Evolutionary conservation across 2,113 vertebrate genomes (phyloP), one percentile per base, ranked within the genome.

Genomic region (Xenus cinereus): DNA sequence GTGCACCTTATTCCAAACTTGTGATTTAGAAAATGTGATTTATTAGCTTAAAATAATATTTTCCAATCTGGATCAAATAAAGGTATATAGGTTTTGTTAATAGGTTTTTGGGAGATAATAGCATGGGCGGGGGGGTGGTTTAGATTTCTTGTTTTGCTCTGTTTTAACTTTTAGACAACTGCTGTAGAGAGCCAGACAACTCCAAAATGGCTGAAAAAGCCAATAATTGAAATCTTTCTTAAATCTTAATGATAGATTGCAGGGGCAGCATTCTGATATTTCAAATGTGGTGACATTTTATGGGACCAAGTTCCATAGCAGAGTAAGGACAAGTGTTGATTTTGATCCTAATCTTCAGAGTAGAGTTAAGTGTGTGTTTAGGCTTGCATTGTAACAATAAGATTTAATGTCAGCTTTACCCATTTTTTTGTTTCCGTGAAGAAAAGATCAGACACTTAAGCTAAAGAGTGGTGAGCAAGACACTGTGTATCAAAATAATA

Each of bases 1-100:
- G n/a, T 95, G 92, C 93, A 97, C 94, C 97, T 95, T 97, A 95
- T 88, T 59, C 83, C 78, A 78, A 93, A 37, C 37, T 93, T 93
- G 32, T 76, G 50, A 95, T 95, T 90, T 94, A 94, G 77, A 89
- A 95, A 87, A 97, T 92, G 63, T 95, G 69, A 93, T 56, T 96
- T 85, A 59, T 39, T 81, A 69, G 84, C 50, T 92, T 89, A 87
- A 94, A 93, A 90, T 73, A 60, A 17, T 83, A 51, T 86, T 93
- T 93, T 87, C 24, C 63, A 17, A 71, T 92, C 35, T 79, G 72
- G 37, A 89, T 97, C 56, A 68, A 91, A 24, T 90, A 85, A 93
- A 91, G 69, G 45, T 84, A 66, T 48, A 66, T 62, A 27, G 45
- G 35, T 93, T 85, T 45, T 89, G 28, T 71, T 79, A 71, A 76